Conservation (phyloP, 2,113 vertebrate species). For the Ancistrus triradiatus region DNA sequence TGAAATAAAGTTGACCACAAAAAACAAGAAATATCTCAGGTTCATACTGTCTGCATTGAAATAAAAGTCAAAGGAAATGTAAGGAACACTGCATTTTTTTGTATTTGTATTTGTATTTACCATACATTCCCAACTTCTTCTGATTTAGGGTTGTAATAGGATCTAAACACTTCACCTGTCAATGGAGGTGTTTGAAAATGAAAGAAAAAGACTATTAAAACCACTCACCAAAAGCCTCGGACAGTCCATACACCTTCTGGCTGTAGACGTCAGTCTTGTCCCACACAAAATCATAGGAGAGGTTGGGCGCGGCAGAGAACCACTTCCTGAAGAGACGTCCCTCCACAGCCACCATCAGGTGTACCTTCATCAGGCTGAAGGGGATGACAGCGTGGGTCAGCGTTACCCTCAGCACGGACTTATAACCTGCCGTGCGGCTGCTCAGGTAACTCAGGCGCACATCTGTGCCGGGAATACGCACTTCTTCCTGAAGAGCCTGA, state of each 20-base stretch:
- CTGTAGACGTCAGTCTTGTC: slow-evolving; percentile 97
- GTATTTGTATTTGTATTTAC: no score
- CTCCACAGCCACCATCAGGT: slow-evolving; percentile 95
- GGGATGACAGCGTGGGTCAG: slow-evolving; percentile 88
- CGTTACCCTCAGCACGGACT: slow-evolving; percentile 86
- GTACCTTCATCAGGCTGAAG: slow-evolving; percentile 98
- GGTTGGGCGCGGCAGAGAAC: slow-evolving; percentile 89
- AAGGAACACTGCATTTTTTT: no score
- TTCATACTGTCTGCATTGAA: no score
- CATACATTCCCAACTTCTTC: no score
- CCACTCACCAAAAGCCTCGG: slow-evolving; percentile 88
- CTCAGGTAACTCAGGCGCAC: slow-evolving; percentile 90
- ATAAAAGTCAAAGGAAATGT: no score
- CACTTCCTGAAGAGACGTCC: slow-evolving; percentile 93
- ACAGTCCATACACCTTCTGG: slow-evolving; percentile 94
- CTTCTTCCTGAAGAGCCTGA: slow-evolving; percentile 89
- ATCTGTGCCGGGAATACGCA: slow-evolving; percentile 82
- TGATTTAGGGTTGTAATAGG: no score
- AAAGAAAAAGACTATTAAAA: no score
- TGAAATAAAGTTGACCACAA: no score
- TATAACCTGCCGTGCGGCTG: slow-evolving; percentile 91
- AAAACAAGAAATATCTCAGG: no score
- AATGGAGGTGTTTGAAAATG: no score
- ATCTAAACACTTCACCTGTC: no score
- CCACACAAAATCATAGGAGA: slow-evolving; percentile 93